These are phyloP conservation scores for Heliconius ethilla DNA, from an alignment of 2,888 invertebrate genomes.

Conservation along the genomic window DNA sequence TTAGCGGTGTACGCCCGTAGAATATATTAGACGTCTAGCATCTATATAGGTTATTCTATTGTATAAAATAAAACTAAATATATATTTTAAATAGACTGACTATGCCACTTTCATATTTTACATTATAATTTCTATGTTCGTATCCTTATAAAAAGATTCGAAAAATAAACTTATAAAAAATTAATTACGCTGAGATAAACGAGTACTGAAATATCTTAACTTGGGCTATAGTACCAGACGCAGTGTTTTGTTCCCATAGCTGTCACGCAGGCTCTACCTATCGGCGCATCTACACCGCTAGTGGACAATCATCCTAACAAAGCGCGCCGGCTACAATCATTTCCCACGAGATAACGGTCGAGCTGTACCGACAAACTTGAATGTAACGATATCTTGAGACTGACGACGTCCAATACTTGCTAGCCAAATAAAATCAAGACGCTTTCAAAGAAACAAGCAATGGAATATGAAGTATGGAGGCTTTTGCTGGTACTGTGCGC, in stretches of 20 bases:
- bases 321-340: constrained; percentile 77
- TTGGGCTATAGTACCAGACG: constrained; percentile 61
- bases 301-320: constrained; percentile 82
- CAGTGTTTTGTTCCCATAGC: constrained; percentile 75
- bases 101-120: background rate
- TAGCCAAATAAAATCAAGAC: constrained; percentile 55
- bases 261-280: constrained; percentile 71
- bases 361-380: constrained; percentile 73
- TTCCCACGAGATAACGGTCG: constrained; percentile 81
- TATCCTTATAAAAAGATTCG: background rate
- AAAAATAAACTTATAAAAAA: background rate
- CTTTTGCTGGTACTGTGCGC: constrained; percentile 47
- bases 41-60: constrained; percentile 28
- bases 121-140: background rate
- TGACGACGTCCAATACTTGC: constrained; percentile 64
- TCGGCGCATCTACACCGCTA: constrained; percentile 77
- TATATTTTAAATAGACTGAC: constrained; percentile 19
- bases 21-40: constrained; percentile 64
- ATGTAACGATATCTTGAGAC: constrained; percentile 67
- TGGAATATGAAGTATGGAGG: constrained; percentile 61
- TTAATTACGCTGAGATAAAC: background rate
- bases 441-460: constrained; percentile 59
- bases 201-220: constrained; percentile 26
- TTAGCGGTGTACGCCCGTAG: constrained; percentile 71
- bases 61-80: constrained; percentile 30